Conservation (phyloP, 1,140 invertebrate species). For the Spodoptera litura region DNA sequence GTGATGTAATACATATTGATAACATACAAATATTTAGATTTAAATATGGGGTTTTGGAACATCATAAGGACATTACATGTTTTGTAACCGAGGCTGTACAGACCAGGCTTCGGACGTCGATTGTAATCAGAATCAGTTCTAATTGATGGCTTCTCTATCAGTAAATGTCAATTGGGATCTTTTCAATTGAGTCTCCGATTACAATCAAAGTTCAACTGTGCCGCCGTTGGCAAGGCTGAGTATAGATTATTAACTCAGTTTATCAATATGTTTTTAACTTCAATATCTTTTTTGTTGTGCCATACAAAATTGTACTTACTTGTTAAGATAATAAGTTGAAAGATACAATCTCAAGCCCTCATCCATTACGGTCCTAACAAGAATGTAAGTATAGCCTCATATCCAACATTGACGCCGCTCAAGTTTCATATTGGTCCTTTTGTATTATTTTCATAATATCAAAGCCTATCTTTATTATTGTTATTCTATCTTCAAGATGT, state of each 20-base stretch:
- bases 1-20: slow-evolving; percentile 26
- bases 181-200: slow-evolving; percentile 29
- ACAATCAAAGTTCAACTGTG: slow-evolving; percentile 34
- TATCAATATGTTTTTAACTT: slow-evolving; percentile 8
- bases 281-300: slow-evolving; percentile 1
- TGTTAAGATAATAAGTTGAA: background rate
- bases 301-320: slow-evolving; percentile 1
- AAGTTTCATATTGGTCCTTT: slow-evolving; percentile 70
- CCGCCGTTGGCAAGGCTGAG: slow-evolving; percentile 9
- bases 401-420: slow-evolving; percentile 57
- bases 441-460: slow-evolving; percentile 78
- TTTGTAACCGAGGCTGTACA: background rate
- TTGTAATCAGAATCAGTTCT: slow-evolving; percentile 37
- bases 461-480: slow-evolving; percentile 76
- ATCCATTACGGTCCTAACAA: slow-evolving; percentile 19
- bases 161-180: slow-evolving; percentile 32
- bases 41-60: slow-evolving; percentile 10
- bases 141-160: slow-evolving; percentile 35
- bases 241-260: slow-evolving; percentile 30
- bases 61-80: slow-evolving; percentile 2
- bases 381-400: slow-evolving; percentile 10
- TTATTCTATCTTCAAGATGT: slow-evolving; percentile 81
- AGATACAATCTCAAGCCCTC: slow-evolving; percentile 6
- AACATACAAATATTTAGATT: background rate
- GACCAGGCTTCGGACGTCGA: slow-evolving; percentile 1